Base-by-base conservation (phyloP, 2,797 vertebrate species). In the Acipenser oxyrinchus region DNA sequence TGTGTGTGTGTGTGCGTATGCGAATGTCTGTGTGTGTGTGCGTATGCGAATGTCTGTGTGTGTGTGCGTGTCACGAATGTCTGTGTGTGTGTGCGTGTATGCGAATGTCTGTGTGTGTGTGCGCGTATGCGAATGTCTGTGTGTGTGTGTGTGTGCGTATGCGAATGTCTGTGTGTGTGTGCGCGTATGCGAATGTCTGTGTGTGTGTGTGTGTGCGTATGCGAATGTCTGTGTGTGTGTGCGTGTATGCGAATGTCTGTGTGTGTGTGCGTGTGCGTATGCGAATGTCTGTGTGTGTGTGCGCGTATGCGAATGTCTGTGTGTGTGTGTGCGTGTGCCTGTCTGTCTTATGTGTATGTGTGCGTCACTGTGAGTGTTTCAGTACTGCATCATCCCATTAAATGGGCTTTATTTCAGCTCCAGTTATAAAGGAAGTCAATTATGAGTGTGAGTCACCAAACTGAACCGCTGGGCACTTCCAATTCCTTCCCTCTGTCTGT, bases 101-200 rank as follows among this genome's bases (percentile, higher is more conserved):
- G 77, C 74, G 71, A 68, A 60, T 51, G 64, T 52, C 62, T 74
- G 72, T 76, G 71, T 77, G 78, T 75, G 67, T 69, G 74, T 49
- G 5, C 1, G 37, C n/a, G 7, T 8, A 10, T 9, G 7, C 7
- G 59, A 8, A 18, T 23, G 6, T 12, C 8, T 60, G n/a, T 49
- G 8, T 49, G 12, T n/a, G 59, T 18, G 59, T 18, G 5, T 60
- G 6, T 58, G 57, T 58, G 6, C n/a, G 72, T 71, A 72, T n/a
- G 9, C 1, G 13, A 18, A 18, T 74, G 23, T 18, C 15, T 18
- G 15, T 18, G 15, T 18, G 15, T 18, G 15, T 18, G 15, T 18
- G 15, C 1, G 60, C 12, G 62, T 66, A 66, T 69, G 77, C 74
- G 71, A 68, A 60, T 51, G 64, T 52, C 62, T n/a, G n/a, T n/a